A percentile compares a stretch with the other conserved stretches of the same genome.
Evolutionary conservation across 2,888 invertebrate species (phyloP).

Genomic region (Cerastis rubricosa): DNA sequence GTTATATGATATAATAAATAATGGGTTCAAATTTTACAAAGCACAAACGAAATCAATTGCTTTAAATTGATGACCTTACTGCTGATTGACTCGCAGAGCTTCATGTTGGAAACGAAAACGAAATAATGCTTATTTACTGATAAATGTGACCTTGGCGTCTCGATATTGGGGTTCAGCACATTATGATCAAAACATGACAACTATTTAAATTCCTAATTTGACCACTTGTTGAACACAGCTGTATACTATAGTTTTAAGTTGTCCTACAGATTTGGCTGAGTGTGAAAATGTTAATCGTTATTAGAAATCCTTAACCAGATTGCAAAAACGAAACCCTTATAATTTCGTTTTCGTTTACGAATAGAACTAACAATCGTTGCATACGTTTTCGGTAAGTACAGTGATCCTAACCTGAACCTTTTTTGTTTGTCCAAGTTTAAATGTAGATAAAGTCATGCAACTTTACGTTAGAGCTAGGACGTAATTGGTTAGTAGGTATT

Average conservation of each 20-base stretch:
- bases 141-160: slow-evolving; percentile 64
- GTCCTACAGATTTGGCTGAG: not conserved
- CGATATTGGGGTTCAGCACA: slow-evolving; percentile 36
- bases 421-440: not conserved
- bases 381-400: not conserved
- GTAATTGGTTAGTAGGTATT: not conserved
- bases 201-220: slow-evolving; percentile 7
- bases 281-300: not conserved
- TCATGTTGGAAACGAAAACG: slow-evolving; percentile 62
- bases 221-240: not conserved
- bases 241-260: not conserved
- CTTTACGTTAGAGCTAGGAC: not conserved
- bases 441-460: not conserved
- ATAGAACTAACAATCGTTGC: not conserved
- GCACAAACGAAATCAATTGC: slow-evolving; percentile 75
- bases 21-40: slow-evolving; percentile 61
- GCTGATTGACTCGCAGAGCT: slow-evolving; percentile 71
- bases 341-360: not conserved
- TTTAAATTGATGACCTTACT: slow-evolving; percentile 80
- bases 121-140: slow-evolving; percentile 56
- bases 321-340: not conserved
- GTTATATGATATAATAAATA: slow-evolving; percentile 43
- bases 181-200: slow-evolving; percentile 27
- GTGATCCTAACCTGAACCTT: not conserved
- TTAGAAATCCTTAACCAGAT: not conserved